Percentiles rank a stretch among this genome's conserved stretches.
These are phyloP conservation scores for Phallusia fumigata DNA, from an alignment of 23 tunicate species.

Conservation along the genomic window DNA sequence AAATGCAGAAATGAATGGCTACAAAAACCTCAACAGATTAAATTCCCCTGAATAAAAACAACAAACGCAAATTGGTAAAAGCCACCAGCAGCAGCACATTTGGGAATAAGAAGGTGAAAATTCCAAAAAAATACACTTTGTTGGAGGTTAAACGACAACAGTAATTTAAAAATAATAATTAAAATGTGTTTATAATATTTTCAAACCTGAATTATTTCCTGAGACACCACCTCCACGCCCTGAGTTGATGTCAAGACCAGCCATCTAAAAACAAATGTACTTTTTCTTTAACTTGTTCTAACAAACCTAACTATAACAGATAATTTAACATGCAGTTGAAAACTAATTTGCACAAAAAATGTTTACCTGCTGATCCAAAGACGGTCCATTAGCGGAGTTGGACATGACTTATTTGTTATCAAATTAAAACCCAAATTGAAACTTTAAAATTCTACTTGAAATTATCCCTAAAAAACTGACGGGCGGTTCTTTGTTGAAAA, in stretches of 20 bases:
- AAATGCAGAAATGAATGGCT: no score
- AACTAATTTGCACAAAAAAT: background rate
- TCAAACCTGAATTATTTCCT: constrained; percentile 16
- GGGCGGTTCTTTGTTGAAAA: no score
- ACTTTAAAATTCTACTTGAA: constrained; percentile 1
- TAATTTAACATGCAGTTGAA: background rate
- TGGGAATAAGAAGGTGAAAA: no score
- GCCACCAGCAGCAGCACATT: no score
- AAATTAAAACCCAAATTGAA: background rate
- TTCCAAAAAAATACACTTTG: no score
- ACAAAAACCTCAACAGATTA: no score
- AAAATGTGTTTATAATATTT: background rate
- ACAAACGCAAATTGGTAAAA: no score
- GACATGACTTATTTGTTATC: constrained; percentile 2
- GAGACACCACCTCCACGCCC: constrained; percentile 31
- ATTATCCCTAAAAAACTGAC: background rate
- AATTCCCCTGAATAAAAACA: no score
- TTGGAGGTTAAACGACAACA: no score
- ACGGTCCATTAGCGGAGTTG: constrained; percentile 31
- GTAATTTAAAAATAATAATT: no score
- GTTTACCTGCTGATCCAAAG: constrained; percentile 45
- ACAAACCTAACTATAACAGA: background rate
- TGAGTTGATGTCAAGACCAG: constrained; percentile 47
- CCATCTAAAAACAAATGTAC: constrained; percentile 32
- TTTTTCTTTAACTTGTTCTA: background rate